Percentiles rank a stretch among this genome's conserved stretches.
Conservation (phyloP, 1,140 invertebrate genomes). For the Drosophila prosaltans region DNA sequence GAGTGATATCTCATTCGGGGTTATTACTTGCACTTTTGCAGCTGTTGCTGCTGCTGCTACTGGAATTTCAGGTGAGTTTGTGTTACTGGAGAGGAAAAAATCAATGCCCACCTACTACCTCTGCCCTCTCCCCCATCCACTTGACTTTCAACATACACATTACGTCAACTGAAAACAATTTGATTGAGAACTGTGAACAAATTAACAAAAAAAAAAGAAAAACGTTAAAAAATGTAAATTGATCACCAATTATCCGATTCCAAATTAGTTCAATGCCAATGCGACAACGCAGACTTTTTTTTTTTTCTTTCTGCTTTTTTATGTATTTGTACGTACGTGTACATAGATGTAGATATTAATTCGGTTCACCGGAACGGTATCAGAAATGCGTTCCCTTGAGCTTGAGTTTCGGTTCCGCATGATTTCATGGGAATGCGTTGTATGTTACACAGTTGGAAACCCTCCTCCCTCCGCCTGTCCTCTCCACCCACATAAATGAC, state of each 20-base stretch:
- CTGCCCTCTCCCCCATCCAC: constrained; percentile 55
- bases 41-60: constrained; percentile 39
- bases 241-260: constrained; percentile 57
- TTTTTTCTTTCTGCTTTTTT: constrained; percentile 19
- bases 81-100: too few relatives aligned
- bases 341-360: constrained; percentile 20
- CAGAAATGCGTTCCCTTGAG: constrained; percentile 39
- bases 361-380: constrained; percentile 39
- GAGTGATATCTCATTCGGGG: constrained; percentile 44
- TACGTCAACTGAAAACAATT: constrained; percentile 71
- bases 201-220: constrained; percentile 17
- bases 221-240: constrained; percentile 51
- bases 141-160: constrained; percentile 48
- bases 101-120: background rate
- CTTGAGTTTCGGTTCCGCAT: constrained; percentile 64
- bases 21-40: constrained; percentile 63
- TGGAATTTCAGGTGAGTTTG: constrained; percentile 66
- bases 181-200: constrained; percentile 61
- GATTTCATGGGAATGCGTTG: constrained; percentile 61
- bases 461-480: too few relatives aligned
- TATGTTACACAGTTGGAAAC: too few relatives aligned
- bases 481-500: too few relatives aligned
- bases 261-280: constrained; percentile 61
- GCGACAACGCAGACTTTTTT: background rate
- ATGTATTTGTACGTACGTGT: background rate